Evolutionary conservation across 2,888 invertebrate genomes (phyloP), one percentile per base, ranked within the genome.

Genomic region (Bellardia pandia): DNA sequence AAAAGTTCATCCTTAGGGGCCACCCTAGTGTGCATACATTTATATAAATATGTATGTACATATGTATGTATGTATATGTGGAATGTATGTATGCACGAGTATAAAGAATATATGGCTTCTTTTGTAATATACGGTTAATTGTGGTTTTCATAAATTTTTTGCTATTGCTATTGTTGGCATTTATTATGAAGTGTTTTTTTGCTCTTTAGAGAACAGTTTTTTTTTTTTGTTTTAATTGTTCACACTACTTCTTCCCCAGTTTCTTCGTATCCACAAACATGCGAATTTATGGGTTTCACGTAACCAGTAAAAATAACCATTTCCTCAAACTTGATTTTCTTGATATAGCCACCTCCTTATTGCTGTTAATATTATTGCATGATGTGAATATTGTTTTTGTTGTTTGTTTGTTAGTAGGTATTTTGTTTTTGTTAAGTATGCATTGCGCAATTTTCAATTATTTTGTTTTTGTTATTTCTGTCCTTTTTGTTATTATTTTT

Each of bases 371-470:
- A 72, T 80, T 23, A 23, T 23, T 23, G 23, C 23, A 23, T 86
- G 56, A 33, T 83, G 37, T 53, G 40, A 37, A 16, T 42, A 42
- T 62, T 11, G 33, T 16, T 33, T 30, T 62, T 23, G 45, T 11
- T 60, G 1, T 33, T 75, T 16, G 23, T 23, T 78, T 60, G 66
- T 86, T 72, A 66, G 16, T n/a, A n/a, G n/a, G n/a, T 2, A 42
- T 42, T 9, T 66, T 68, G 23, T 45, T 68, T 66, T 30, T 58
- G 72, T 82, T 76, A 81, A 79, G 91, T 91, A 90, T 90, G 92
- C 91, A 92, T 92, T 91, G 91, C 91, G 92, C 92, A 92, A 92
- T 91, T 91, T 91, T 92, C 92, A 92, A 91, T 91, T 92, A 91
- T 91, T 87, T 90, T 86, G 85, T 88, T 86, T 88, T 88, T 88